Percentiles rank a stretch among this genome's conserved stretches.
These are phyloP conservation scores for Drosophila chauvacae DNA, from an alignment of 1,140 invertebrate species.

Conservation along the genomic window DNA sequence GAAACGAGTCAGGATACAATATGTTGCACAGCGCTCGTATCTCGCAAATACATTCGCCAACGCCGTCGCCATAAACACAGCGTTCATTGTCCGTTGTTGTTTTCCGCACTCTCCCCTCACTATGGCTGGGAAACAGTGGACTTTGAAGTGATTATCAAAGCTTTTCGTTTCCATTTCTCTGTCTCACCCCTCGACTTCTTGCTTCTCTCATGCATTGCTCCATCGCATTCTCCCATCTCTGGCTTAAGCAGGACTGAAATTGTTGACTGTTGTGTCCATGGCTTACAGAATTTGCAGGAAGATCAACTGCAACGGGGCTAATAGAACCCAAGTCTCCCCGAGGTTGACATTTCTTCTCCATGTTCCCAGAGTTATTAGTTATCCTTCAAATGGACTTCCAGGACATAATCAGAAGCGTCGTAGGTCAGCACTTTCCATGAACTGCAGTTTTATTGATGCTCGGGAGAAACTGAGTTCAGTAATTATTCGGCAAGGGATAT, in stretches of 20 bases:
- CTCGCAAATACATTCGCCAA: slow-evolving; percentile 38
- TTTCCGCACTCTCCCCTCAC: neutral
- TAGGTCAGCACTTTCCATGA: neutral
- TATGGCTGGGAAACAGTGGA: slow-evolving; percentile 6
- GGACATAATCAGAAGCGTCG: slow-evolving; percentile 6
- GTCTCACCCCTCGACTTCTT: neutral
- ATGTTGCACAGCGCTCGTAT: slow-evolving; percentile 44
- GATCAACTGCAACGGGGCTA: slow-evolving; percentile 29
- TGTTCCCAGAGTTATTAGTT: neutral
- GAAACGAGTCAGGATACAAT: slow-evolving; percentile 24
- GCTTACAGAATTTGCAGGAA: slow-evolving; percentile 23
- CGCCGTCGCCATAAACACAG: slow-evolving; percentile 38
- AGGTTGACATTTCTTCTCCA: neutral
- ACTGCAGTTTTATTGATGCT: slow-evolving; percentile 18
- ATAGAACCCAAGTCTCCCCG: neutral
- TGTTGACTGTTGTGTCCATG: slow-evolving; percentile 17
- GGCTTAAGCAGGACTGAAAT: slow-evolving; percentile 16
- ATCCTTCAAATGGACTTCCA: neutral
- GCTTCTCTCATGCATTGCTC: neutral
- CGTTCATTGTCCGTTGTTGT: neutral
- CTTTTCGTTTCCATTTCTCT: slow-evolving; percentile 19
- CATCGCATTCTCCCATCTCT: slow-evolving; percentile 23
- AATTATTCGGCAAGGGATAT: neutral
- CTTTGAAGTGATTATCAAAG: slow-evolving; percentile 71
- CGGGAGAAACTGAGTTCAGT: neutral